Base-by-base conservation (phyloP, 2,113 vertebrate genomes). In the Dipodomys stephensi region DNA sequence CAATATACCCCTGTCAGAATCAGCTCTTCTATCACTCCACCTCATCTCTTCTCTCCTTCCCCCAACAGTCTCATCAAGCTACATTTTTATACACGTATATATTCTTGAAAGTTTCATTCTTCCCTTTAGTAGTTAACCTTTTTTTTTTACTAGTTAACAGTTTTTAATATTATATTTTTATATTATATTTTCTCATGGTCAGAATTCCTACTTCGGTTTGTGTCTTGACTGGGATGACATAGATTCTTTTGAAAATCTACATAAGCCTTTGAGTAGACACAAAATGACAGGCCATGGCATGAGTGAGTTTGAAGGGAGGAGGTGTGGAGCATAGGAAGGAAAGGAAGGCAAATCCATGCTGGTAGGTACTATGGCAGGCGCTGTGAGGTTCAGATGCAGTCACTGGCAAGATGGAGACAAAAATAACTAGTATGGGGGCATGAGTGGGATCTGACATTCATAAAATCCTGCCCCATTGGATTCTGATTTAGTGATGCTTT, bases 221-320 rank as follows among this genome's bases (percentile, higher is more conserved):
- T 90, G 68, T 81, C 20, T 53, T 90, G 65, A 92, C 35, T 84
- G 30, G 85, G 93, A 83, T 53, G 49, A 86, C 32, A 82, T 7
- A 57, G 18, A 7, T 85, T 88, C 71, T 91, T 86, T 74, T 28
- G 9, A 32, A 69, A 39, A 39, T 39, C 49, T 49, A 49, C 49
- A 49, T 49, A 49, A 49, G 12, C 9, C 49, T 12, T 49, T 49
- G 49, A 49, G 49, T 11, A 49, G 49, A 49, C 49, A 49, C 49
- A 49, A 49, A 49, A 49, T 49, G 49, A 49, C 10, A 49, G 8
- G 49, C 82, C 85, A 30, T 65, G 6, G n/a, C 78, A 4, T 77
- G 46, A 46, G 44, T 92, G 53, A 9, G 13, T 39, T 90, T 88
- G 65, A 76, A 7, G 76, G 18, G 1, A 85, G 18, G 28, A 20